Evolutionary conservation across 1,140 invertebrate genomes (phyloP), one percentile per base, ranked within the genome.

Genomic region (Pseudoatta argentina): DNA sequence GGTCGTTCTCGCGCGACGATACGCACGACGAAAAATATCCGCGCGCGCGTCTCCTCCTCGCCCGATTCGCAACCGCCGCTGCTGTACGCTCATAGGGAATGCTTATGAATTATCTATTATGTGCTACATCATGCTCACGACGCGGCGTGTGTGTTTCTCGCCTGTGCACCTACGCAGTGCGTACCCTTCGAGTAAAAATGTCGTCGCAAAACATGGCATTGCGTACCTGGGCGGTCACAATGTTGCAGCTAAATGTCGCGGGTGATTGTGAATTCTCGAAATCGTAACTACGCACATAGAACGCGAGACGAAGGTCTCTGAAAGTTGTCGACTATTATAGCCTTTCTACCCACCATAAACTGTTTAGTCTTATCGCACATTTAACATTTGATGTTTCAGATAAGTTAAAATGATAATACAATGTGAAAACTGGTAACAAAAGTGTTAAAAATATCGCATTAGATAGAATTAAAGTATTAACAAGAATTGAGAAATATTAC

Each of bases 31-130:
- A 75, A 59, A 83, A 87, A 48, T 88, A 76, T 71, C 55, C 78
- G 27, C 51, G 53, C 48, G 55, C n/a, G 18, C 72, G 27, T 67
- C 82, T 61, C 73, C 76, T 64, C 76, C 76, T 64, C 76, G 59
- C 83, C 81, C 72, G 64, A 86, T 89, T 64, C 83, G 64, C 83
- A 44, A 27, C 27, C 48, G 39, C 69, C n/a, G 69, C 24, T 24
- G 48, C 16, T 55, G 85, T 81, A 73, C 66, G 55, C 67, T 7
- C 57, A 8, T 72, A 83, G 59, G 77, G 64, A 89, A 77, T 57
- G 57, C 77, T 86, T 88, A 72, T 83, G 87, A 89, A 89, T 89
- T 89, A 89, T 89, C 88, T 89, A 82, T 89, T 86, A 89, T 61
- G 72, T 72, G 53, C 85, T 78, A 57, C 61, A 79, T 86, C 72